Base-by-base conservation (phyloP, 2,797 vertebrate species). In the Anas acuta region DNA sequence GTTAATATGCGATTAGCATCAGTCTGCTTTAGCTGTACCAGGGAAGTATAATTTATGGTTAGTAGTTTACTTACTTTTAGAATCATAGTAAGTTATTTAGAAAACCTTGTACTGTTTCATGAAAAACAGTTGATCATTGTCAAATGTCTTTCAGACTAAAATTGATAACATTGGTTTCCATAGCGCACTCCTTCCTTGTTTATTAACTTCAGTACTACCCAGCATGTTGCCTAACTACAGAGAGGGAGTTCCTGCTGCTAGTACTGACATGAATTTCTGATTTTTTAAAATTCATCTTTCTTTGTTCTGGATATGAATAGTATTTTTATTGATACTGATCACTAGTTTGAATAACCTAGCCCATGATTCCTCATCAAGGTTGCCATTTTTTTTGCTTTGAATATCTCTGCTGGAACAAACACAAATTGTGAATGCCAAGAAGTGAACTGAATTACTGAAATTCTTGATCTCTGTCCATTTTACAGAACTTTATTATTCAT, bases 381-480 rank as follows among this genome's bases (percentile, higher is more conserved):
- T 86, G 82, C 33, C 47, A 22, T 91, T 7, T 57, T 94, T 94
- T 88, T 86, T 94, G 61, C 64, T 90, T 57, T 92, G 75, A 83
- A 21, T 76, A 41, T 72, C 62, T 92, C 61, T 89, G 74, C 70
- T 94, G 93, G 86, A 74, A 76, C 30, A 53, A 84, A 64, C 58
- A 84, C 49, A 89, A 95, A 78, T 60, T 61, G 25, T 54, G 84
- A 64, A 75, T 3, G 20, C 73, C 58, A 90, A 77, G 35, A 73
- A 78, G 37, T 1, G 3, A 90, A 86, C 49, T 54, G 72, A 93
- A 89, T 87, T 61, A 79, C 49, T 89, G 89, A 75, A 67, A 75
- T 87, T 77, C 78, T 95, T 92, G 62, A 53, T 93, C 84, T 83
- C 61, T 92, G 70, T 83, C 89, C 84, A 91, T 69, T 94, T 78